Base-by-base conservation (phyloP, 1,140 invertebrate genomes). In the Drosophila murphyi region DNA sequence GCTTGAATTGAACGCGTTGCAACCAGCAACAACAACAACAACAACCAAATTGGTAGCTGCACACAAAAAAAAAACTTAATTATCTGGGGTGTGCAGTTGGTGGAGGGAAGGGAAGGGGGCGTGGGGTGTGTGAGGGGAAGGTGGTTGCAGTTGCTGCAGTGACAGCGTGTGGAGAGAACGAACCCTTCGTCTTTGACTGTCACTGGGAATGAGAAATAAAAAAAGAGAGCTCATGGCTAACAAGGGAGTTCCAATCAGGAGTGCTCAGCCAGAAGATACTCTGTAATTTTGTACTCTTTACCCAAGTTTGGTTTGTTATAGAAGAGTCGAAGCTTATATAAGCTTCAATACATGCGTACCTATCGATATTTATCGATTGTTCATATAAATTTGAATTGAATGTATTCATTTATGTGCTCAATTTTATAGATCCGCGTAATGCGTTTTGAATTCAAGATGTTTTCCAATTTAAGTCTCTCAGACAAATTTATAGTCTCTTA, bases 181-280 rank as follows among this genome's bases (percentile, higher is more conserved):
- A 37, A 43, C 45, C 57, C 59, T 70, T 54, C 57, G 34, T 70
- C 59, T 61, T 35, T 6, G 47, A 43, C 60, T 72, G 62, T 67
- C 61, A 59, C 45, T 72, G 70, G 45, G 56, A 67, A 67, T 52
- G 37, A 28, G 37, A 67, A 67, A 59, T 41, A 41, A 72, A 72
- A 72, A 72, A 57, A 60, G 43, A 41, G 37, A 57, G 39, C 55
- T 31, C 39, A 28, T 12, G 50, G 39, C 54, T 62, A 54, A 54
- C 45, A 31, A 28, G 20, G 32, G 20, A 47, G 41, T n/a, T n/a
- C 39, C n/a, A 3, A 43, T 43, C 39, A 43, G 39, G 10, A 41
- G 4, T 29, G 20, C 8, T 2, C 7, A 2, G 39, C 12, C 10
- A 41, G 41, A 39, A 43, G 39, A 43, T 43, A n/a, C 39, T n/a